Evolutionary conservation across 2,797 vertebrate species (phyloP).

Genomic region (Arremon aurantiirostris): DNA sequence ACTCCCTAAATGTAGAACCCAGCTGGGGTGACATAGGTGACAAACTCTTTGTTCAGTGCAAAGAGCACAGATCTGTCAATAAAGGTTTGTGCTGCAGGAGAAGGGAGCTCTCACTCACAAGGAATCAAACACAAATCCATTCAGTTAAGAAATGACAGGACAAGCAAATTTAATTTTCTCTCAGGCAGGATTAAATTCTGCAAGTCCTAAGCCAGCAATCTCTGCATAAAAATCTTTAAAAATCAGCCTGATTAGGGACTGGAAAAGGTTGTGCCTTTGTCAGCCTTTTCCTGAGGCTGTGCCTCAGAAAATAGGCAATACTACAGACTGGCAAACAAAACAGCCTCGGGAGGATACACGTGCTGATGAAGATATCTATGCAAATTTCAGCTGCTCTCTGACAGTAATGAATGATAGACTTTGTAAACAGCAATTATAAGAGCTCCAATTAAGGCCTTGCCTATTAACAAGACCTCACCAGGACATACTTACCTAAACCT

Average conservation of each 20-base stretch:
- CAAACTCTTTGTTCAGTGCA: neutral
- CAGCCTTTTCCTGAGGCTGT: neutral
- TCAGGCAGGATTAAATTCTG: neutral
- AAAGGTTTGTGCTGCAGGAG: neutral
- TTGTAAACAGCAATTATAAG: conserved; percentile 40
- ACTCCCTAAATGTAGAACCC: neutral
- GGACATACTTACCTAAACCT: neutral
- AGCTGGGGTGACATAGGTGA: neutral
- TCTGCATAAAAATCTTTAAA: neutral
- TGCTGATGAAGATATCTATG: neutral
- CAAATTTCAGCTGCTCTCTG: neutral
- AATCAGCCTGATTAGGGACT: neutral
- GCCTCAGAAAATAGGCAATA: neutral
- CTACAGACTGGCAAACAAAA: neutral
- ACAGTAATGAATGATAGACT: neutral
- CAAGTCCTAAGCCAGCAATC: neutral
- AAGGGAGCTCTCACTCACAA: neutral
- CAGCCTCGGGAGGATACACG: neutral
- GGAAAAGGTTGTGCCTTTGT: neutral
- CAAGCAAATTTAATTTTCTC: neutral
- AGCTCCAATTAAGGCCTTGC: neutral
- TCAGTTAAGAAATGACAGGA: neutral
- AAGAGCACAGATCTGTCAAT: neutral
- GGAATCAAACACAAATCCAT: neutral
- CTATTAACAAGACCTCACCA: neutral